These are phyloP conservation scores for Agapornis roseicollis DNA, from an alignment of 2,113 vertebrate genomes.

Conservation along the genomic window DNA sequence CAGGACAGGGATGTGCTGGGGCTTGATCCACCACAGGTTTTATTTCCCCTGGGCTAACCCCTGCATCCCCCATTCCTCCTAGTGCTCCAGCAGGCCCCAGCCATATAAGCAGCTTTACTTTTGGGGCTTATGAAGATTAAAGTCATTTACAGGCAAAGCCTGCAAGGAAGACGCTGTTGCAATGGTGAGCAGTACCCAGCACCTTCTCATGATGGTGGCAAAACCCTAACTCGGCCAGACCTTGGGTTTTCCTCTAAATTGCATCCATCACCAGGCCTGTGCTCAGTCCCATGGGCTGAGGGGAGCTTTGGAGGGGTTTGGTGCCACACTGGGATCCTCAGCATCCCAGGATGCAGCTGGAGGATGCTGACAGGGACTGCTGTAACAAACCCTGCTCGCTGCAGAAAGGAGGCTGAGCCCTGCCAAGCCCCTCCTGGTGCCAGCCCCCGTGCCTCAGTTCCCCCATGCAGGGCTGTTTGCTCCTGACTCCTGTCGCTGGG, in stretches of 20 bases:
- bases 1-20: fast-evolving
- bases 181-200: not conserved
- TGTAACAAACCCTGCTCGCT: fast-evolving
- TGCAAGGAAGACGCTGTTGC: not conserved
- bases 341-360: fast-evolving
- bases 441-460: not conserved
- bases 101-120: slow-evolving; percentile 48
- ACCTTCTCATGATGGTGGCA: not conserved
- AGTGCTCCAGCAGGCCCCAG: not conserved
- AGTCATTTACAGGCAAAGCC: slow-evolving; percentile 53
- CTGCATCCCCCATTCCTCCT: not conserved
- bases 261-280: fast-evolving
- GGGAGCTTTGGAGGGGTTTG: not conserved
- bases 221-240: fast-evolving
- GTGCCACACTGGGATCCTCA: fast-evolving
- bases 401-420: not conserved
- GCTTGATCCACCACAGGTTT: fast-evolving
- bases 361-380: not conserved
- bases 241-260: not conserved
- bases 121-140: slow-evolving; percentile 49
- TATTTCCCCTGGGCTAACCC: not conserved
- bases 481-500: not conserved
- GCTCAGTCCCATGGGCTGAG: not conserved
- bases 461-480: fast-evolving
- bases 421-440: not conserved